phyloP scores from a whole-genome alignment of 2,797 vertebrate species.

The Eulemur rubriventer region DNA sequence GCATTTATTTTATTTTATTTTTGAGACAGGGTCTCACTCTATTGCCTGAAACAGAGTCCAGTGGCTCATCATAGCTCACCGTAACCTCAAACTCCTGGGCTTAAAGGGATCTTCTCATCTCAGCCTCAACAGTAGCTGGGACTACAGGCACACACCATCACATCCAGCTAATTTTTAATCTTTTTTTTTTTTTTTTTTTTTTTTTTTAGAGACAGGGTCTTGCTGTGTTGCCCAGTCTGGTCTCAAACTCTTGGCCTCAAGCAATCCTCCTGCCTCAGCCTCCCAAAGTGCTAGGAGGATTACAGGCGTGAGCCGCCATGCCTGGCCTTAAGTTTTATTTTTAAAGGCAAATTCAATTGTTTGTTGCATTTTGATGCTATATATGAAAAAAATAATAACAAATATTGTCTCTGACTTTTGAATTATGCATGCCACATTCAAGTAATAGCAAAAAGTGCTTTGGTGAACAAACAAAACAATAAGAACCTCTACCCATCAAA shows the following conservation, averaged over 20 bases:
- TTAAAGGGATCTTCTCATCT: neutral
- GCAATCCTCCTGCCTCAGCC: neutral
- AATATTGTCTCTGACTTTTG: neutral
- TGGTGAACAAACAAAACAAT: neutral
- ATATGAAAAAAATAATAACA: constrained; percentile 21
- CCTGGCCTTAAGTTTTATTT: neutral
- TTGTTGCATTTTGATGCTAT: neutral
- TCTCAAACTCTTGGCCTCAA: neutral
- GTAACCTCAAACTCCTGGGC: neutral
- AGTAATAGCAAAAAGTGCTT: neutral
- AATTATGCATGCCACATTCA: neutral
- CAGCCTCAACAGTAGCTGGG: neutral
- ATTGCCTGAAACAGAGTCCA: neutral
- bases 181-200: neutral
- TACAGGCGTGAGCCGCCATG: neutral
- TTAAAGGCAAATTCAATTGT: neutral
- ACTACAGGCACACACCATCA: neutral
- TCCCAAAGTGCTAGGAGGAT: neutral
- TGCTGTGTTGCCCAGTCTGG: neutral
- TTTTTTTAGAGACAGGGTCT: neutral
- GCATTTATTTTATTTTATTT: neutral
- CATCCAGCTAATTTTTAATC: neutral
- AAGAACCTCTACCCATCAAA: neutral
- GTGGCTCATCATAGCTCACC: neutral
- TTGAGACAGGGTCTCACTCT: neutral